phyloP scores from a whole-genome alignment of 2,113 vertebrate genomes.

The Hystrix cristata region DNA sequence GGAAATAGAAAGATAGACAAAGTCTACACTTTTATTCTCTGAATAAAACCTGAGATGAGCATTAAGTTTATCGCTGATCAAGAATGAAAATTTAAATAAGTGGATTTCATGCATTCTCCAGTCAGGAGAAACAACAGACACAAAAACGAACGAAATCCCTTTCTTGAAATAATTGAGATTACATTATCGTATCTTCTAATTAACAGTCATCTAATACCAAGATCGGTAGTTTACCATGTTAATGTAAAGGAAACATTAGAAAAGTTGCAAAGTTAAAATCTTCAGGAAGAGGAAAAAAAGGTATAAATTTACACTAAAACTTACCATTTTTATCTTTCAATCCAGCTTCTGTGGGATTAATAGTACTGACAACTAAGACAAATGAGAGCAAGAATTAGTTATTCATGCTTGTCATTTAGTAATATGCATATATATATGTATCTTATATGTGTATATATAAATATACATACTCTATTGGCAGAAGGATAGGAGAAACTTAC shows the following conservation, averaged over 20 bases:
- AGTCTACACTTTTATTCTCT: neutral
- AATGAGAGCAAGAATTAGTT: neutral
- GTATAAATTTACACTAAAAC: neutral
- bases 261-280: neutral
- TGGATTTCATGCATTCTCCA: neutral
- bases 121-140: neutral
- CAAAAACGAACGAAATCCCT: neutral
- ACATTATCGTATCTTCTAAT: neutral
- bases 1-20: neutral
- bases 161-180: neutral
- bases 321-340: neutral
- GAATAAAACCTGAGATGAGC: neutral
- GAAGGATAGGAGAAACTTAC: neutral
- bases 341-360: neutral
- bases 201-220: neutral
- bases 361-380: neutral
- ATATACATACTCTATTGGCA: neutral
- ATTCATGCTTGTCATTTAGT: neutral
- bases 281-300: neutral
- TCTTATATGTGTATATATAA: neutral
- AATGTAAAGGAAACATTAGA: neutral
- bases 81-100: neutral
- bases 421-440: neutral
- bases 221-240: neutral
- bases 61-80: neutral